Conservation (phyloP, 2,797 vertebrate genomes). For the Potorous gilbertii region DNA sequence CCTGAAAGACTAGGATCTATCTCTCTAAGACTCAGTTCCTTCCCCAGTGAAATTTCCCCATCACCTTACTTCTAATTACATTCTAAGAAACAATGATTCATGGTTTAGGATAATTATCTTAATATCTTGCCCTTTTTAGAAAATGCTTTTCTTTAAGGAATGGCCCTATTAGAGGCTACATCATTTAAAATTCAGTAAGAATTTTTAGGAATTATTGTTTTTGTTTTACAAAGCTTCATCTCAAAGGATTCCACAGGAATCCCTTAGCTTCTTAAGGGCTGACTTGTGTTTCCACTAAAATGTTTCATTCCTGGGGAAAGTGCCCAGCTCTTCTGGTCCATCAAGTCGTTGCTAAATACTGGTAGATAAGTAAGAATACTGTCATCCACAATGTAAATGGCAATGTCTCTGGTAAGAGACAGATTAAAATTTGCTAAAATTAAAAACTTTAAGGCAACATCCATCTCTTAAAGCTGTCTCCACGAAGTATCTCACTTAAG, state of each 20-base stretch:
- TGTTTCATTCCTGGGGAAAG: not conserved
- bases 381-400: not conserved
- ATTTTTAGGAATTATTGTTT: not conserved
- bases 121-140: not conserved
- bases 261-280: constrained; percentile 14
- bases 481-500: not conserved
- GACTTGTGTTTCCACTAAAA: constrained; percentile 27
- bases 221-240: not conserved
- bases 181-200: constrained; percentile 1
- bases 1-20: not conserved
- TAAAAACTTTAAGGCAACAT: not conserved
- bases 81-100: not conserved
- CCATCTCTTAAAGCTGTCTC: not conserved
- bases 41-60: not conserved
- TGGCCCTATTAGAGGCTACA: not conserved
- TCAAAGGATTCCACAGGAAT: not conserved
- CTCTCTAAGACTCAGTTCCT: not conserved
- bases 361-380: not conserved
- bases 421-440: not conserved
- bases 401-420: not conserved
- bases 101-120: constrained; percentile 18
- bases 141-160: constrained; percentile 9
- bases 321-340: not conserved
- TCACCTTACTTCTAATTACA: not conserved
- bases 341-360: not conserved